phyloP scores from a whole-genome alignment of 2,888 invertebrate genomes.

The Lacanobia wlatinum region DNA sequence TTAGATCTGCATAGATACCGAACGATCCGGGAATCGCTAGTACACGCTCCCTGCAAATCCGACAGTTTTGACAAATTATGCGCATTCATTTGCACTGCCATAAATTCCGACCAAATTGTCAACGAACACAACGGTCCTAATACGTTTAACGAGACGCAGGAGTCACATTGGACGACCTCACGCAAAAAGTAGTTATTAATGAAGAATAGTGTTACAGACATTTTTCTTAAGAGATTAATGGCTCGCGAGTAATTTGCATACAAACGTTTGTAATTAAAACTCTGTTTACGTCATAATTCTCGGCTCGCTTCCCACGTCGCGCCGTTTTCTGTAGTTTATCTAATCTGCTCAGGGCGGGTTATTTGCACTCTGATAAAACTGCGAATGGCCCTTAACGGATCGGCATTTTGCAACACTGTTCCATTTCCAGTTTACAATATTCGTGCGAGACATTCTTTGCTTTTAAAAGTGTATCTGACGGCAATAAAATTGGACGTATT shows the following conservation, averaged over 20 bases:
- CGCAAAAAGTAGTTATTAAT: slow-evolving; percentile 62
- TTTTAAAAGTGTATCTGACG: slow-evolving; percentile 46
- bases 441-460: slow-evolving; percentile 50
- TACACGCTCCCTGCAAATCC: slow-evolving; percentile 78
- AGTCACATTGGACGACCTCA: slow-evolving; percentile 69
- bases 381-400: slow-evolving; percentile 84
- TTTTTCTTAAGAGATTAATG: slow-evolving; percentile 69
- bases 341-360: slow-evolving; percentile 87
- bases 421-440: slow-evolving; percentile 64
- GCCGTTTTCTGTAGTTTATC: slow-evolving; percentile 84
- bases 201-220: slow-evolving; percentile 59
- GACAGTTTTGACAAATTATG: slow-evolving; percentile 82
- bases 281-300: slow-evolving; percentile 72
- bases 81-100: slow-evolving; percentile 78
- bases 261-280: slow-evolving; percentile 72
- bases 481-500: slow-evolving; percentile 67
- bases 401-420: slow-evolving; percentile 78
- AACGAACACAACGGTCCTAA: slow-evolving; percentile 57
- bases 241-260: slow-evolving; percentile 68
- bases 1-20: slow-evolving; percentile 82
- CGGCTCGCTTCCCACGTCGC: slow-evolving; percentile 78
- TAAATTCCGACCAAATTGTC: slow-evolving; percentile 65
- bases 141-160: slow-evolving; percentile 55
- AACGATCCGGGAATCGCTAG: slow-evolving; percentile 73
- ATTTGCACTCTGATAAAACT: slow-evolving; percentile 88